Conservation (phyloP, 2,113 vertebrate species). For the Coryphaenoides rupestris region DNA sequence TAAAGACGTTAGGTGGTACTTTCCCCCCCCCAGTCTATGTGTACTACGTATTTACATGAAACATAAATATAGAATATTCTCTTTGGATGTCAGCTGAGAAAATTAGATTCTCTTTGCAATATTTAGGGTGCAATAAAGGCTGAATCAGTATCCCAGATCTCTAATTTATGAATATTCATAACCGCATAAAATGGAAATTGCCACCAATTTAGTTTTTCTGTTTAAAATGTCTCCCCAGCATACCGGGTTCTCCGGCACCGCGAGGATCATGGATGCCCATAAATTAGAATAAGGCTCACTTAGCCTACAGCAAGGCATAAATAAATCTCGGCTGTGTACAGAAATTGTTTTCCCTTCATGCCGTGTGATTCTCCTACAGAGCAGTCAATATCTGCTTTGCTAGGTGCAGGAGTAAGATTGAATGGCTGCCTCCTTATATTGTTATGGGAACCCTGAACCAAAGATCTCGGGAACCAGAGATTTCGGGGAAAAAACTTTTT, state of each 20-base stretch:
- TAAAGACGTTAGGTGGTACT: slow-evolving; percentile 10
- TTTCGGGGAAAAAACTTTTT: too few relatives aligned
- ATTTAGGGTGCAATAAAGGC: slow-evolving; percentile 42
- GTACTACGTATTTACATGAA: slow-evolving; percentile 27
- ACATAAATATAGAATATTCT: slow-evolving; percentile 33
- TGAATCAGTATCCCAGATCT: slow-evolving; percentile 48
- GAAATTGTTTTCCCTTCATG: slow-evolving; percentile 68
- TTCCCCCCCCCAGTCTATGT: slow-evolving; percentile 2
- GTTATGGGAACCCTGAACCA: too few relatives aligned
- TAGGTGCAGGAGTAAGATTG: slow-evolving; percentile 60
- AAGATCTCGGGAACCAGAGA: too few relatives aligned
- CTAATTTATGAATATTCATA: slow-evolving; percentile 66
- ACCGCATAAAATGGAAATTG: slow-evolving; percentile 50
- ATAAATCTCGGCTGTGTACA: slow-evolving; percentile 66
- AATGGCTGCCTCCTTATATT: slow-evolving; percentile 23
- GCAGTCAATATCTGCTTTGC: slow-evolving; percentile 63
- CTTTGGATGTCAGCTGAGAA: slow-evolving; percentile 26
- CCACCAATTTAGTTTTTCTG: slow-evolving; percentile 48
- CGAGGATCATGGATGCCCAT: slow-evolving; percentile 60
- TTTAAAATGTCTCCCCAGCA: slow-evolving; percentile 48
- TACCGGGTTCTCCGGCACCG: slow-evolving; percentile 41
- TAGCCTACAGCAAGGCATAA: slow-evolving; percentile 72
- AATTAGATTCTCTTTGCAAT: slow-evolving; percentile 46
- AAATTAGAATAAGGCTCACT: slow-evolving; percentile 67
- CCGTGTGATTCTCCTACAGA: slow-evolving; percentile 48